Conservation (phyloP, 2,797 vertebrate genomes). For the Anguilla pacifica region DNA sequence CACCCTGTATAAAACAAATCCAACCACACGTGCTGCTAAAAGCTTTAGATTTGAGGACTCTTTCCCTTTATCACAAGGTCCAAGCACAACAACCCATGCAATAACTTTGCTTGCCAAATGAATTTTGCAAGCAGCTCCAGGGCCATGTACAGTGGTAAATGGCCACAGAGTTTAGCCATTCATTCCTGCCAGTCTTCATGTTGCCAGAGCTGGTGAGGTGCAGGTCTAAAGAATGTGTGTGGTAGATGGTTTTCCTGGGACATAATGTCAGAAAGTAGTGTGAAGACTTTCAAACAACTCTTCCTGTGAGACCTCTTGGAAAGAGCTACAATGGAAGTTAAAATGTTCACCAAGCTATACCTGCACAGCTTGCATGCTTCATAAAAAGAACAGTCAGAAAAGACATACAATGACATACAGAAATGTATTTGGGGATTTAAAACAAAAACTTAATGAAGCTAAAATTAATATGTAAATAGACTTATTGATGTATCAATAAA, state of each 20-base stretch:
- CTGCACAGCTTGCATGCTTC: not conserved
- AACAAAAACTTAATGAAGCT: not conserved
- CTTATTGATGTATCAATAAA: not conserved
- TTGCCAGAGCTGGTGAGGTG: not conserved
- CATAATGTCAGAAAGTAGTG: not conserved
- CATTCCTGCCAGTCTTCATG: not conserved
- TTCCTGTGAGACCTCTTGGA: not conserved
- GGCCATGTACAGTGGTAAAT: not conserved
- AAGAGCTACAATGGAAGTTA: not conserved
- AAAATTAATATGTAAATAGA: not conserved
- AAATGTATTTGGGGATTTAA: not conserved
- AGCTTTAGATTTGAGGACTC: not conserved
- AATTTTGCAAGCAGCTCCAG: conserved; percentile 18
- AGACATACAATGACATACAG: not conserved
- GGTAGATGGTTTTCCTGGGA: not conserved
- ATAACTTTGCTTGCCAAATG: conserved; percentile 45
- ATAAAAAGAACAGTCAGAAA: not conserved
- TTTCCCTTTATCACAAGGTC: conserved; percentile 31
- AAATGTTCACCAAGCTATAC: too few relatives aligned
- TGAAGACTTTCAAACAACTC: not conserved
- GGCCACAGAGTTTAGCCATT: not conserved
- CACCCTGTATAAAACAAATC: not conserved
- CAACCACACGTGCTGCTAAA: not conserved
- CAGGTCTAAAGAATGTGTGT: not conserved
- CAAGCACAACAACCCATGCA: conserved; percentile 20